Evolutionary conservation across 2,113 vertebrate species (phyloP), one percentile per base, ranked within the genome.

Genomic region (Hippocampus abdominalis): DNA sequence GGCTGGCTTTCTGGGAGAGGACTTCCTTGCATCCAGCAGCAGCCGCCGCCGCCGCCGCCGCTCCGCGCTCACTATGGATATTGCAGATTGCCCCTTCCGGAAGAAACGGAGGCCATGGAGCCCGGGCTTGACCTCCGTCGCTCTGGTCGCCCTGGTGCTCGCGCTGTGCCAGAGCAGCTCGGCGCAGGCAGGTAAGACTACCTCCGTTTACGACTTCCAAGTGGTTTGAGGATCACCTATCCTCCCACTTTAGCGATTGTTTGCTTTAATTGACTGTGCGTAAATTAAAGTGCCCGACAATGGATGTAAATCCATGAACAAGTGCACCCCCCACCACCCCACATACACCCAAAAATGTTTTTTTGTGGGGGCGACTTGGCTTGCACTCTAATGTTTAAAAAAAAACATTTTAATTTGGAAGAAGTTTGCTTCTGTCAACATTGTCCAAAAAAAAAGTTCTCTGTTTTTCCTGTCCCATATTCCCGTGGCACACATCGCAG

Each of bases 91-190:
- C 80, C 70, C 85, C 62, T 88, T 77, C 74, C 85, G 90, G 83
- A 93, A 90, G 90, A 93, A 92, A 86, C 81, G 90, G 84, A 90
- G 91, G 86, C 88, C 89, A 20, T 87, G 90, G 91, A 78, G 82
- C 82, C 53, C 80, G 88, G 82, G 89, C 73, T 72, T 89, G 70
- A 72, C 88, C 54, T 86, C 89, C 78, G 64, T 91, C 66, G 86
- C 87, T 80, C 60, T 92, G 86, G 67, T 88, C 23, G 79, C 79
- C 48, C 68, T 90, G 81, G 76, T 70, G 44, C 83, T 93, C 77
- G 74, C 70, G 49, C 0, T 91, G 77, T 90, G 86, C 85, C 89
- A 89, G 67, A 76, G 85, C n/a, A 74, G 86, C 64, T 77, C 82
- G 78, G 86, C 79, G 67, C 86, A 6, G 60, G 91, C 92, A 91